Evolutionary conservation across 64 coral and sea anemone genomes (phyloP), one percentile per base, ranked within the genome.

Genomic region (Montipora cactus): DNA sequence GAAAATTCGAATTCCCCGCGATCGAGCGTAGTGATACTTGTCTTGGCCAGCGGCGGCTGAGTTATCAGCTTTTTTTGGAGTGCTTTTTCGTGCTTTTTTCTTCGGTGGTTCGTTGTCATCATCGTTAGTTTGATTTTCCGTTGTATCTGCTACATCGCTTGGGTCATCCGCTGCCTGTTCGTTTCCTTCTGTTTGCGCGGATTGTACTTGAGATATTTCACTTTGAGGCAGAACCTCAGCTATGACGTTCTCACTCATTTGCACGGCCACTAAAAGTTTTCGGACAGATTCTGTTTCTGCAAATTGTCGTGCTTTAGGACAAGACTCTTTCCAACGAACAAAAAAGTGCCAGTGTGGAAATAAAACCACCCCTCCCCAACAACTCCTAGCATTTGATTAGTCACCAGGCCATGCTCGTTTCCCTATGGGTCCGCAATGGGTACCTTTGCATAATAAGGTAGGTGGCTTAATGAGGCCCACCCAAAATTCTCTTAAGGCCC

Each of bases 1-100:
- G 53, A 99, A 99, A 11, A 99, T 99, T 48, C 95, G 78, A 90
- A 99, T 99, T 66, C 98, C 98, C 73, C 98, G 67, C 5, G 84
- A 90, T 13, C 95, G 90, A 0, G 98, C 98, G 80, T 86, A 99
- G 4, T 95, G 98, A 70, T 94, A 99, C 37, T 87, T 87, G 77
- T 94, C 95, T 12, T 94, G 79, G 9, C 89, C 49, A 89, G 82
- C 75, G 37, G 81, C 53, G 44, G 84, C 82, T 52, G 66, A 44
- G 7, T 51, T 75, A 76, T 81, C 81, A 49, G 55, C 88, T 47
- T 79, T 80, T 19, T 88, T 92, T 37, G 75, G 62, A 11, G 84
- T 59, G 8, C 83, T 80, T 75, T 89, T 95, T 64, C 91, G 91
- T 49, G 90, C 55, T 47, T 85, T 89, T 79, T 98, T 98, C 50